Percentiles rank a stretch among this genome's conserved stretches.
phyloP scores from a whole-genome alignment of 2,888 invertebrate species.

The Drosophila robusta region DNA sequence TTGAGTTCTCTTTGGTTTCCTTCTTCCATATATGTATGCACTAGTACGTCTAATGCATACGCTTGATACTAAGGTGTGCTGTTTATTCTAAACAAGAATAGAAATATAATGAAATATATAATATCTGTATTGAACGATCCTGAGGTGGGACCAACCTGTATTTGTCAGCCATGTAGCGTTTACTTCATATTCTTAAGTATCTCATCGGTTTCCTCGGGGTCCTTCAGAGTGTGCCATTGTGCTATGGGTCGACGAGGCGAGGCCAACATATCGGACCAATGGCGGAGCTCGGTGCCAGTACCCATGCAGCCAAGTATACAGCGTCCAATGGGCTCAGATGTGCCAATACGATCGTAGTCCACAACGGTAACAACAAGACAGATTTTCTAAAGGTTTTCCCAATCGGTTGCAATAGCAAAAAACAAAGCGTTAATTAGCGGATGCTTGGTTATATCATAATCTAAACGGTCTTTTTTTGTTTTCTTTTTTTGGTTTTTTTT shows the following conservation, averaged over 20 bases:
- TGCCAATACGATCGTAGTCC: conserved; percentile 99
- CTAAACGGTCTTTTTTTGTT: conserved; percentile 36
- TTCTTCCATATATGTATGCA: conserved; percentile 13
- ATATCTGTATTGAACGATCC: not conserved
- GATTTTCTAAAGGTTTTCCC: conserved; percentile 92
- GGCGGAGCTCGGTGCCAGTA: conserved; percentile 98
- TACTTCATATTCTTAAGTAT: conserved; percentile 85
- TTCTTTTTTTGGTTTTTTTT: conserved; percentile 7
- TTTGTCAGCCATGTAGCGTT: conserved; percentile 58
- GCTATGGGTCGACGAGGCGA: conserved; percentile 99
- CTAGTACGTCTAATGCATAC: conserved; percentile 26
- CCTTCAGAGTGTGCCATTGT: conserved; percentile 99
- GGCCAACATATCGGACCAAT: conserved; percentile 99
- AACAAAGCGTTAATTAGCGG: conserved; percentile 49
- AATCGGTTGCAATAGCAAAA: conserved; percentile 38
- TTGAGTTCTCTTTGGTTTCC: conserved; percentile 71
- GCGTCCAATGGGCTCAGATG: conserved; percentile 99
- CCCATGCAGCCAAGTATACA: conserved; percentile 98
- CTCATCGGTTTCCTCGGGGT: conserved; percentile 92
- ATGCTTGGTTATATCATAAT: not conserved
- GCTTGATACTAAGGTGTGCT: conserved; percentile 66
- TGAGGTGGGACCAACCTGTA: conserved; percentile 40
- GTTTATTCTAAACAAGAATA: conserved; percentile 27
- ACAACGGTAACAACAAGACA: conserved; percentile 99
- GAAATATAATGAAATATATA: too few relatives aligned